Base-by-base conservation (phyloP, 1,140 invertebrate species). In the Drosophila mojavensis region DNA sequence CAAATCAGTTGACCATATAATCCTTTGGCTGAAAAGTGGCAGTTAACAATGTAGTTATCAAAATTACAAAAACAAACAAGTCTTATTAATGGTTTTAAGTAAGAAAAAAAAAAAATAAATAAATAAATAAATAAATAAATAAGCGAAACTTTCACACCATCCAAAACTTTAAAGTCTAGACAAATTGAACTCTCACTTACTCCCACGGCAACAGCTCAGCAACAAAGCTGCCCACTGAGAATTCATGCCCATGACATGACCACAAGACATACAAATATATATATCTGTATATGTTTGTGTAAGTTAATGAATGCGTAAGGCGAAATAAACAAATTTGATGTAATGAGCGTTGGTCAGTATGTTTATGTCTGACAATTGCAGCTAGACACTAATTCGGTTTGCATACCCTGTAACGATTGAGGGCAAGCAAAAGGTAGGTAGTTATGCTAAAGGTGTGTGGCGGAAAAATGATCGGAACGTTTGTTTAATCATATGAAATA, bases 321-420 rank as follows among this genome's bases (percentile, higher is more conserved):
- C 66, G 78, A 77, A 79, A 58, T 74, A 79, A 88, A 86, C 83
- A 88, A 79, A 88, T 86, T 79, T 76, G 59, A 62, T 62, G 55
- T 86, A 85, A 86, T 81, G 82, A 67, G 76, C 47, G 28, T 30
- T 39, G 30, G 47, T 5, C 48, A 50, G 26, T 56, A 58, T 69
- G 58, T 69, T 69, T 62, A 62, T 56, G 55, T 74, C 54, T 53
- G 39, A 39, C 65, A 73, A 73, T 43, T 74, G 65, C 43, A 28
- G 60, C 39, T 41, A 41, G 73, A 62, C 36, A 33, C 43, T 60
- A 64, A 64, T 67, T 79, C 45, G 24, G 20, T 58, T 43, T 39
- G 9, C 2, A 39, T 55, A 39, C 53, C 30, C 53, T 17, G 15
- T 36, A 20, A 33, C 15, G 1, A 11, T 4, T 13, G 26, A 53